These are phyloP conservation scores for Dasyornis broadbenti DNA, from an alignment of 2,113 vertebrate genomes.

Conservation along the genomic window DNA sequence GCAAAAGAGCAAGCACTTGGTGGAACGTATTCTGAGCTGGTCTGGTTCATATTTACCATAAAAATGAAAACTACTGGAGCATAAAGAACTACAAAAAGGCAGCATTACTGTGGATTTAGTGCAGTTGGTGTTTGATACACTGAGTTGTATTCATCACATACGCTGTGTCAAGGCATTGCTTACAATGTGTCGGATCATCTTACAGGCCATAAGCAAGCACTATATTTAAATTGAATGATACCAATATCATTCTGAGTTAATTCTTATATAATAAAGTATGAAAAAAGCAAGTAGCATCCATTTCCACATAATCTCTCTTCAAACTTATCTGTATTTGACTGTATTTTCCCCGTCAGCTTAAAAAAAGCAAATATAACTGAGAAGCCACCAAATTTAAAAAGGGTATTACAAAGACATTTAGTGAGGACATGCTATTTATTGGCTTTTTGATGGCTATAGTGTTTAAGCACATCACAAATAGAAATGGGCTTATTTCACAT, in stretches of 20 bases:
- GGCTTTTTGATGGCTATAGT: background rate
- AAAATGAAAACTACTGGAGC: slow-evolving; percentile 58
- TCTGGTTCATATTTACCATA: slow-evolving; percentile 44
- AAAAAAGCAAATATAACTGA: background rate
- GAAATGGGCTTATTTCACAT: slow-evolving; percentile 16
- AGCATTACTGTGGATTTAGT: slow-evolving; percentile 61
- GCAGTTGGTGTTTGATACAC: slow-evolving; percentile 39
- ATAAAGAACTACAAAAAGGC: slow-evolving; percentile 54
- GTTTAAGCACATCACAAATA: slow-evolving; percentile 31
- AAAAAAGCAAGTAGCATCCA: slow-evolving; percentile 31
- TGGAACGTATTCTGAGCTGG: background rate
- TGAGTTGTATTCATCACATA: slow-evolving; percentile 41
- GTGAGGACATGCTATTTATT: background rate
- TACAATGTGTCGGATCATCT: slow-evolving; percentile 10
- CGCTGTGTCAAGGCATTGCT: slow-evolving; percentile 43
- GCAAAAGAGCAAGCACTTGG: background rate
- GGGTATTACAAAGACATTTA: background rate
- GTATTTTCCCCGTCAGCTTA: slow-evolving; percentile 6
- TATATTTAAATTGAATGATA: slow-evolving; percentile 44
- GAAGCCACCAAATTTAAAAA: background rate
- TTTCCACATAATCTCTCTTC: slow-evolving; percentile 46
- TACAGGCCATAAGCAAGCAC: slow-evolving; percentile 30
- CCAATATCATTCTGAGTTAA: slow-evolving; percentile 36
- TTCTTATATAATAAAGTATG: slow-evolving; percentile 43
- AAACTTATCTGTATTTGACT: slow-evolving; percentile 33